phyloP scores from a whole-genome alignment of 2,888 invertebrate genomes.

The Aleiodes leptofemur region DNA sequence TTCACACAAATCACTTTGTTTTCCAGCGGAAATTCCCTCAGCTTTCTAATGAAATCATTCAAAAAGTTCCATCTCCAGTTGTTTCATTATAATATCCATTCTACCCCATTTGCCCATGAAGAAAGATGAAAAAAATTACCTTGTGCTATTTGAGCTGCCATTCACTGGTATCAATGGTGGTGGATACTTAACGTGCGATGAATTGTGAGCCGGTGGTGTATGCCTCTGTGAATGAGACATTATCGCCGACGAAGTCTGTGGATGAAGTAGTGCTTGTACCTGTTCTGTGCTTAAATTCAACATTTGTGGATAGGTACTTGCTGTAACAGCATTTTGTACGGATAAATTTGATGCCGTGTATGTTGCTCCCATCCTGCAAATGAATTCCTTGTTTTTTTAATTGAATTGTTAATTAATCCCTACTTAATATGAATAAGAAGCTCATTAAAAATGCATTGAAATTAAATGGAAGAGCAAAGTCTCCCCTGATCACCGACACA shows the following conservation, averaged over 20 bases:
- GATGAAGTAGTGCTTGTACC: constrained; percentile 74
- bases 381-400: neutral
- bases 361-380: constrained; percentile 74
- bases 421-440: constrained; percentile 26
- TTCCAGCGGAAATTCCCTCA: too few relatives aligned
- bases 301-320: constrained; percentile 75
- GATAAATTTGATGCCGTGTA: constrained; percentile 74
- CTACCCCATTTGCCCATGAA: neutral
- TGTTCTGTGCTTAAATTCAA: constrained; percentile 73
- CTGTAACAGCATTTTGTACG: constrained; percentile 70
- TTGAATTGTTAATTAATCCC: neutral
- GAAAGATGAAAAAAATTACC: constrained; percentile 54
- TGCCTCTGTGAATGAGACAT: constrained; percentile 73
- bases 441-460: constrained; percentile 26
- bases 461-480: constrained; percentile 31
- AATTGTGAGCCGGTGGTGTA: constrained; percentile 71
- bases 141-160: constrained; percentile 68
- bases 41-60: too few relatives aligned
- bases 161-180: constrained; percentile 78
- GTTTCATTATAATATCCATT: neutral
- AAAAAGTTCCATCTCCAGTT: too few relatives aligned
- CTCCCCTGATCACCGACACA: neutral
- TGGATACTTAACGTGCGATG: constrained; percentile 75
- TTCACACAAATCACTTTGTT: too few relatives aligned
- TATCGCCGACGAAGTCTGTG: constrained; percentile 69